phyloP scores from a whole-genome alignment of 2,797 vertebrate genomes.

The Poeciliopsis turneri region DNA sequence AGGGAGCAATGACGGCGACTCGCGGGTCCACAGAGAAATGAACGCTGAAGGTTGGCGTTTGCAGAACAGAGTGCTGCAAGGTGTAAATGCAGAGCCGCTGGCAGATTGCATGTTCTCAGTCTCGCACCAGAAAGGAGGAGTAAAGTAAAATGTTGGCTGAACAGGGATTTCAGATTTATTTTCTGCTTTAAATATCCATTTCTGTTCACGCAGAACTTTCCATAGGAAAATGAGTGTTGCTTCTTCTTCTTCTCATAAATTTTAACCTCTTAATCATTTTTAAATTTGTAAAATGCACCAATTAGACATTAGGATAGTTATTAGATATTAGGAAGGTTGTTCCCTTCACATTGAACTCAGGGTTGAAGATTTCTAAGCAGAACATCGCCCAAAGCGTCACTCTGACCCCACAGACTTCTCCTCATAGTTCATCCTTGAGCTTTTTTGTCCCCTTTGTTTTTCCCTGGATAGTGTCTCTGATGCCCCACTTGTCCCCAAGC shows the following conservation, averaged over 20 bases:
- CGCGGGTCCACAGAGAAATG: slow-evolving; percentile 62
- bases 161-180: slow-evolving; percentile 31
- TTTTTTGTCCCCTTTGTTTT: background rate
- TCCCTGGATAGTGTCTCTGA: background rate
- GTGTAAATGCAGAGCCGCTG: slow-evolving; percentile 76
- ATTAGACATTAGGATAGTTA: background rate
- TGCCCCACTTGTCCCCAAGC: slow-evolving; percentile 1
- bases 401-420: background rate
- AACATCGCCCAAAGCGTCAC: background rate
- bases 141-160: slow-evolving; percentile 42
- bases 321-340: background rate
- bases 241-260: background rate
- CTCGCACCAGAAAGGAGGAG: slow-evolving; percentile 63
- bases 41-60: slow-evolving; percentile 39
- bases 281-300: background rate
- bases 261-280: background rate
- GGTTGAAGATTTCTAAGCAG: background rate
- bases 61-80: slow-evolving; percentile 38
- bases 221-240: background rate
- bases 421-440: background rate
- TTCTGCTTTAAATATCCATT: background rate
- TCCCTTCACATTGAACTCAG: background rate
- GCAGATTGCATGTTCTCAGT: slow-evolving; percentile 68
- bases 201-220: slow-evolving; percentile 9
- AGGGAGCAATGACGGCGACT: slow-evolving; percentile 68